Conservation (phyloP, 2,797 vertebrate genomes). For the Hypotaenidia okinawae region DNA sequence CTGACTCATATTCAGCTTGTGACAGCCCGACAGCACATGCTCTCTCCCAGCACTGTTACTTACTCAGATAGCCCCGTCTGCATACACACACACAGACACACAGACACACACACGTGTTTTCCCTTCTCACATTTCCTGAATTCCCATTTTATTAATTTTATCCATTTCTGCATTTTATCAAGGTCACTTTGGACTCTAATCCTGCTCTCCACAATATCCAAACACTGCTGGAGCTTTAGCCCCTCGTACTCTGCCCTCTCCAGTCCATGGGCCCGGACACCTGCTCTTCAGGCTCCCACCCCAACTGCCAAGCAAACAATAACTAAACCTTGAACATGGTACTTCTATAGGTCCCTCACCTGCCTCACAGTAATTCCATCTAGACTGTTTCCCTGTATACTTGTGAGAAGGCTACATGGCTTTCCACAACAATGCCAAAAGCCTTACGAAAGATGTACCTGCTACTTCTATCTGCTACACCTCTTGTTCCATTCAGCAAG, state of each 20-base stretch:
- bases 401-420: neutral
- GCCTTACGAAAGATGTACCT: neutral
- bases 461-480: neutral
- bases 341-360: neutral
- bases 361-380: neutral
- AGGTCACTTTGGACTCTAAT: neutral
- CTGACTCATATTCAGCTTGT: conserved; percentile 34
- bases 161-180: neutral
- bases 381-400: neutral
- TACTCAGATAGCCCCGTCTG: conserved; percentile 9
- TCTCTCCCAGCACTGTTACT: neutral
- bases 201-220: neutral
- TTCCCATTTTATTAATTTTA: neutral
- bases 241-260: neutral
- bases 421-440: neutral
- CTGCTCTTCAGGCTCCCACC: neutral
- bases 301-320: neutral
- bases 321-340: neutral
- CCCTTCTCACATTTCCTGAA: neutral
- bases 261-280: neutral
- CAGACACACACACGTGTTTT: neutral
- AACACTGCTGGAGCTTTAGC: neutral
- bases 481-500: neutral
- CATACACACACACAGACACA: neutral
- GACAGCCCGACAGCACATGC: conserved; percentile 11